Evolutionary conservation across 2,888 invertebrate species (phyloP), one percentile per base, ranked within the genome.

Genomic region (Petrophora chlorosata): DNA sequence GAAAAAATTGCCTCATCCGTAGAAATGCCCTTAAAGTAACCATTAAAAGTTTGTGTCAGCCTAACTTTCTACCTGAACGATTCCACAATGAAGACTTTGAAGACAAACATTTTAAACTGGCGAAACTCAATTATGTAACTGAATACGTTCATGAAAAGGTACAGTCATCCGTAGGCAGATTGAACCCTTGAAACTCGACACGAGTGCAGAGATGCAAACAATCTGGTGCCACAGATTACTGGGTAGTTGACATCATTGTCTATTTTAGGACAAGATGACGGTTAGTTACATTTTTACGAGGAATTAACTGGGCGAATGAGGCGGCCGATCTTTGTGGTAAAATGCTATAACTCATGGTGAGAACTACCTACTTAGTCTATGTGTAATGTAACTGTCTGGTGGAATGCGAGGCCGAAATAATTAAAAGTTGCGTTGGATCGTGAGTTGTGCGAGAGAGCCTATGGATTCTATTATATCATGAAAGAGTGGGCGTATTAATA

Each of bases 211-310:
- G 41, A 59, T 59, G 56, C 58, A 57, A 47, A 55, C 59, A 64
- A 59, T 61, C 57, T 58, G 45, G 34, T 15, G 15, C 29, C 55
- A 49, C 48, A 54, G 53, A 55, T 57, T 43, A 50, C 12, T 25
- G 10, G 8, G 3, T 4, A 49, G 25, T 44, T 60, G 43, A 57
- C 50, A 48, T 65, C 62, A 65, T 65, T 54, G 36, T 55, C 63
- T 65, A 67, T 67, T 65, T 62, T 52, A 53, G 52, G 53, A 57
- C 33, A 30, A 53, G 56, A 59, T 57, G 52, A 57, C 43, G 48
- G 46, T 59, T 59, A 50, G 48, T 58, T 47, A 56, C 42, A 45
- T 63, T 72, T 70, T 68, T 70, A 69, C 57, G 66, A 64, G 59
- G 49, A 44, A 63, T 64, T 53, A 63, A 67, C 57, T 61, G 49